Conservation (phyloP, 2,797 vertebrate species). For the Coregonus sp. region DNA sequence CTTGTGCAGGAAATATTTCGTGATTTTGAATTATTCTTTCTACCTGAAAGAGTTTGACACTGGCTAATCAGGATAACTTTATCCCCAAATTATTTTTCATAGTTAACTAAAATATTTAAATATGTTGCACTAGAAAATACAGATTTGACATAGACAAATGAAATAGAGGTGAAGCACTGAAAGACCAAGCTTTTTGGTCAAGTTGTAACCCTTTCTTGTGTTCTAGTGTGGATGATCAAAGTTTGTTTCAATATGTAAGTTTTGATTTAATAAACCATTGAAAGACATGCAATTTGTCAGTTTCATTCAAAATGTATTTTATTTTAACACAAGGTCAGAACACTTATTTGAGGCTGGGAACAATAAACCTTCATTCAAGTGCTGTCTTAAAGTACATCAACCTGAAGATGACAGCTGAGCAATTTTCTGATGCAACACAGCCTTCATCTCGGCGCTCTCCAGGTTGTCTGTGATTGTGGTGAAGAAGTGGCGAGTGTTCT, state of each 20-base stretch:
- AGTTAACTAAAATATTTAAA: not conserved
- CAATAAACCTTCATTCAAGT: not conserved
- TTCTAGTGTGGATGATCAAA: not conserved
- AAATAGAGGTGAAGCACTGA: not conserved
- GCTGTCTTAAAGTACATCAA: not conserved
- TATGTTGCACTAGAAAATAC: not conserved
- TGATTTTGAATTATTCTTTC: no score
- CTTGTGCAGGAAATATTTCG: no score
- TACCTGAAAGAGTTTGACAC: not conserved
- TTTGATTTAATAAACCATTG: not conserved
- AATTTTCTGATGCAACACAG: constrained; percentile 90
- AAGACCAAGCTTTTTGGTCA: not conserved
- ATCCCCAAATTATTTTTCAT: not conserved
- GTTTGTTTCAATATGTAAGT: not conserved
- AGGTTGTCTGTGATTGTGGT: constrained; percentile 81
- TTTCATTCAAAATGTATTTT: constrained; percentile 1
- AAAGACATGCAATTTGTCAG: not conserved
- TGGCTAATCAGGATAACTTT: not conserved
- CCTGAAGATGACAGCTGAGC: constrained; percentile 61
- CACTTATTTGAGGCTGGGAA: not conserved
- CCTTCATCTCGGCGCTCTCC: constrained; percentile 77
- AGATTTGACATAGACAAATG: no score
- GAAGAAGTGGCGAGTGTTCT: constrained; percentile 88
- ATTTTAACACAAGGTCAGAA: not conserved
- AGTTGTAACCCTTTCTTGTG: not conserved